These are phyloP conservation scores for Synergus itoensis DNA, from an alignment of 2,888 invertebrate species.

Conservation along the genomic window DNA sequence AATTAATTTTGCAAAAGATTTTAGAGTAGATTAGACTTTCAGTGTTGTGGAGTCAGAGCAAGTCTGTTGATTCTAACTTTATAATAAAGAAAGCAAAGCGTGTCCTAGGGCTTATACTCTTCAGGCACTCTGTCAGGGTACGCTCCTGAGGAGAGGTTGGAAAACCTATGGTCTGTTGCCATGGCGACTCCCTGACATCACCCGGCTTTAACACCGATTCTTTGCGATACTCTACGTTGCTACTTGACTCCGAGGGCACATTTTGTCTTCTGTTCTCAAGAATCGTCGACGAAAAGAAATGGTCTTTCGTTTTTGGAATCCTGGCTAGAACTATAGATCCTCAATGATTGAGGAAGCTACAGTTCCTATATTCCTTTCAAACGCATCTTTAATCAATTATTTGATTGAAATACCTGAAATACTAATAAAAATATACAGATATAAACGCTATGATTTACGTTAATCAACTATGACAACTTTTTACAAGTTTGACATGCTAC, in stretches of 20 bases:
- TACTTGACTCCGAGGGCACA: slow-evolving; percentile 30
- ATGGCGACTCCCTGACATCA: slow-evolving; percentile 48
- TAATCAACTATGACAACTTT: too few species aligned
- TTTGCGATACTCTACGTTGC: slow-evolving; percentile 34
- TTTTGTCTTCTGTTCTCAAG: slow-evolving; percentile 26
- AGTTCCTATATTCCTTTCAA: too few species aligned
- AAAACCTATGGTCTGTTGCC: slow-evolving; percentile 52
- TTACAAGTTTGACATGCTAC: too few species aligned
- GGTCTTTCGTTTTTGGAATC: slow-evolving; percentile 1
- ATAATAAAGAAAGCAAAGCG: background rate
- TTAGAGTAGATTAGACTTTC: background rate
- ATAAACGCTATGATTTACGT: too few species aligned
- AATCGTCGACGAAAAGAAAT: slow-evolving; percentile 23
- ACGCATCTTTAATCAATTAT: too few species aligned
- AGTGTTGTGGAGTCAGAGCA: background rate
- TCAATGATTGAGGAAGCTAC: background rate
- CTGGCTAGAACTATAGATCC: background rate
- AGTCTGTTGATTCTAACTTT: background rate
- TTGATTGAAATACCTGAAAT: too few species aligned
- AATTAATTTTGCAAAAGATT: background rate
- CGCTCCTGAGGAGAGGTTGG: slow-evolving; percentile 42
- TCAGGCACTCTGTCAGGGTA: slow-evolving; percentile 9
- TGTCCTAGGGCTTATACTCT: background rate
- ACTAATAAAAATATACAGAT: too few species aligned
- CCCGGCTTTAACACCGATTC: slow-evolving; percentile 19